Conservation (phyloP, 2,113 vertebrate genomes). For the Pipa parva region DNA sequence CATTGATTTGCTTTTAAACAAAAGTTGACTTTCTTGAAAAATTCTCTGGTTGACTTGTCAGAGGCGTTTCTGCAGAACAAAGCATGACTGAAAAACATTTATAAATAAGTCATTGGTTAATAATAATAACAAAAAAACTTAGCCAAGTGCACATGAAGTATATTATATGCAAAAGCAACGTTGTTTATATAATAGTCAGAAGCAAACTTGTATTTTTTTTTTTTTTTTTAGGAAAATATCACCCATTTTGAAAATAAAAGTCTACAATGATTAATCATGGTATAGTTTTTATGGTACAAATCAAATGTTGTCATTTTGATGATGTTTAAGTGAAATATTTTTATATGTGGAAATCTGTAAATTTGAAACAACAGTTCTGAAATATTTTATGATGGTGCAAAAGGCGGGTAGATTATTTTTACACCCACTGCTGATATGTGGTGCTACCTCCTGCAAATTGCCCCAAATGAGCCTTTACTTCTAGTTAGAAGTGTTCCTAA, state of each 20-base stretch:
- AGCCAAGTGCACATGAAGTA: conserved; percentile 42
- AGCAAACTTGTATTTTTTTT: conserved; percentile 7
- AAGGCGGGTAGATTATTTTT: neutral
- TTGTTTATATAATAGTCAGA: conserved; percentile 10
- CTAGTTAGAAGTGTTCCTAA: no score
- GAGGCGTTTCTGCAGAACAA: conserved; percentile 40
- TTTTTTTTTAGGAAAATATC: conserved; percentile 3
- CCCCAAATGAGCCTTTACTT: no score
- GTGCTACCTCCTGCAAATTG: no score
- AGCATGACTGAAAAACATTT: conserved; percentile 40
- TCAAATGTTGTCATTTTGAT: neutral
- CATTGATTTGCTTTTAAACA: conserved; percentile 43
- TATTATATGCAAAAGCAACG: conserved; percentile 13
- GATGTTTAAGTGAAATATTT: neutral
- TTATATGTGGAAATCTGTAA: neutral
- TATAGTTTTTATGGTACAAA: neutral
- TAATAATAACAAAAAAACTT: conserved; percentile 32
- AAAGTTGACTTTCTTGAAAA: conserved; percentile 44
- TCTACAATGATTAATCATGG: neutral
- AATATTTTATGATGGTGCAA: neutral
- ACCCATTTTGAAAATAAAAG: conserved; percentile 10
- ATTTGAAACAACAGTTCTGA: neutral
- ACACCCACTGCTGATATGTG: no score
- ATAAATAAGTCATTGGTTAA: conserved; percentile 47
- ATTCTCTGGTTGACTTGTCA: conserved; percentile 45